Base-by-base conservation (phyloP, 2,113 vertebrate genomes). In the Crotalus viridis region DNA sequence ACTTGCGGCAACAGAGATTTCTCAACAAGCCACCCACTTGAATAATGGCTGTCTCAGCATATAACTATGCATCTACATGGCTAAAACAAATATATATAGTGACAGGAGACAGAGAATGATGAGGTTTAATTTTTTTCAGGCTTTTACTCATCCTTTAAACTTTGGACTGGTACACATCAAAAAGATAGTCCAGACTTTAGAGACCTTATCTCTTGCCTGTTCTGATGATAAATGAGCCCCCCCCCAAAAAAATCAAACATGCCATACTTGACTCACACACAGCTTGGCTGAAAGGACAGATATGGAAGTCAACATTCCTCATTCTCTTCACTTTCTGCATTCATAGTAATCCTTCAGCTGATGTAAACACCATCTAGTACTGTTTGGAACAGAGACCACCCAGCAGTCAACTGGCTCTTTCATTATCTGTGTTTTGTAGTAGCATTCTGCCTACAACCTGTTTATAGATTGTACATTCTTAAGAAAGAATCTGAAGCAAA, bases 381-480 rank as follows among this genome's bases (percentile, higher is more conserved):
- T 61, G 92, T 93, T 94, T 91, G 86, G 33, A 93, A 96, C 90
- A 92, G 94, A 95, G 94, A 87, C 96, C 94, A 94, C 95, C 95
- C 92, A 96, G 46, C 43, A 91, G 90, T 94, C 46, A 59, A 90
- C 88, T 92, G 93, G 0, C 0, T 95, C 94, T 95, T 92, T 95
- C 90, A 89, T 74, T 48, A 94, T 94, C 95, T 96, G 94, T 74
- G 93, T 96, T 94, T 96, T 95, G 94, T 94, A 93, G 90, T 90
- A 93, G 85, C 93, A 92, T 94, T 96, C 96, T 95, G 96, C 95
- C 95, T 96, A 88, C 92, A 96, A 97, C 96, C 96, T 97, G 94
- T 95, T 95, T 96, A 96, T 97, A 97, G 74, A 81, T 81, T 81
- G 0, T 85, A 94, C 94, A 13, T 91, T 90, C 48, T 51, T 87